phyloP scores from a whole-genome alignment of 2,113 vertebrate species.

The Epinephelus moara region DNA sequence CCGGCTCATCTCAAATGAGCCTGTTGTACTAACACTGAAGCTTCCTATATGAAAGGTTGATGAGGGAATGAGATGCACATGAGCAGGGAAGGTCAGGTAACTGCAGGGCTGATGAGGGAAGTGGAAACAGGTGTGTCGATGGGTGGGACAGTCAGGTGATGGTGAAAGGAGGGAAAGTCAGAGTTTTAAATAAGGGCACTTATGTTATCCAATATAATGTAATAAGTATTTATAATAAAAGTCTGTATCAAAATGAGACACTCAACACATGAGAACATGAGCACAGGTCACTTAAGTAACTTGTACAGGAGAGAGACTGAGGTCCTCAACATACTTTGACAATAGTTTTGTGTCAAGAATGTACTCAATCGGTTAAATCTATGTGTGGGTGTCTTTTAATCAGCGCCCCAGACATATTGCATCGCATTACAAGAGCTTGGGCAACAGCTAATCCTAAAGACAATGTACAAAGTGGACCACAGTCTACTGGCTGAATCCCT shows the following conservation, averaged over 20 bases:
- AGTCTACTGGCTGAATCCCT: conserved; percentile 53
- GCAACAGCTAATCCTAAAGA: conserved; percentile 77
- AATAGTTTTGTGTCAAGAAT: conserved; percentile 62
- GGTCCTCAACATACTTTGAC: conserved; percentile 35
- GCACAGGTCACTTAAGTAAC: conserved; percentile 1
- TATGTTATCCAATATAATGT: too few species aligned
- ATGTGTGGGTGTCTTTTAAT: conserved; percentile 63
- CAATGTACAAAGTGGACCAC: conserved; percentile 73
- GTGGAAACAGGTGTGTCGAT: too few species aligned
- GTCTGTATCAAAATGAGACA: neutral
- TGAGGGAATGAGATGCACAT: too few species aligned
- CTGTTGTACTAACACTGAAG: too few species aligned
- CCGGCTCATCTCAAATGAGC: too few species aligned
- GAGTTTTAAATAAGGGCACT: too few species aligned
- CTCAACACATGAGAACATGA: neutral
- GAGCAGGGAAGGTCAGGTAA: too few species aligned
- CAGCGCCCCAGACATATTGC: conserved; percentile 71
- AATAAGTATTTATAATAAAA: too few species aligned
- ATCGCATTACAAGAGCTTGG: conserved; percentile 71
- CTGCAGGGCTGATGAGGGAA: neutral
- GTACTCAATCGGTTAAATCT: conserved; percentile 31
- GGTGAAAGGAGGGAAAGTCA: neutral
- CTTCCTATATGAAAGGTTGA: too few species aligned
- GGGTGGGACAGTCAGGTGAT: neutral
- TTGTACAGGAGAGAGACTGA: neutral